Percentiles rank a stretch among this genome's conserved stretches.
Evolutionary conservation across 2,113 vertebrate genomes (phyloP).

Genomic region (Oncorhynchus clarkii): DNA sequence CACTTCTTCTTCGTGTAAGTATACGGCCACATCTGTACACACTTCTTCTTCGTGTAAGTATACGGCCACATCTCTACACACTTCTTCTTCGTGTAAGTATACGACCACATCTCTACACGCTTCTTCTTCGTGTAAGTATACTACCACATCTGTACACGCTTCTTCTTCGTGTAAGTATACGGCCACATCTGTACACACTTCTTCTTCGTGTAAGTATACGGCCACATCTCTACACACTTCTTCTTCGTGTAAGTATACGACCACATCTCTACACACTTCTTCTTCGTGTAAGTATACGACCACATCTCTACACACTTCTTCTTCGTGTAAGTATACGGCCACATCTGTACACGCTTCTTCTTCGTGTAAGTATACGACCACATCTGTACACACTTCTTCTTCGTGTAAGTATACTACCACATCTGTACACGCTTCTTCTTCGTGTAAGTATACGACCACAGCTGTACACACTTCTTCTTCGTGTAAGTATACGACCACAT

Average conservation of each 20-base stretch:
- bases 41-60: constrained; percentile 59
- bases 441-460: constrained; percentile 67
- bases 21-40: constrained; percentile 84
- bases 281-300: constrained; percentile 47
- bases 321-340: constrained; percentile 55
- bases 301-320: constrained; percentile 86
- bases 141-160: constrained; percentile 88
- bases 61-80: constrained; percentile 85
- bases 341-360: constrained; percentile 85
- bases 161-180: constrained; percentile 27
- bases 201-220: constrained; percentile 19
- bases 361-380: constrained; percentile 64
- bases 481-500: too few species aligned
- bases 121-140: constrained; percentile 90
- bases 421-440: constrained; percentile 83
- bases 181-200: constrained; percentile 90
- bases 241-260: constrained; percentile 44
- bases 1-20: constrained; percentile 61
- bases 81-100: constrained; percentile 92
- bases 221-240: constrained; percentile 89
- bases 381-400: constrained; percentile 83
- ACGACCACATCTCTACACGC: constrained; percentile 86
- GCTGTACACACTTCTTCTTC: constrained; percentile 81
- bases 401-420: constrained; percentile 62
- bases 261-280: constrained; percentile 86